Percentiles rank a stretch among this genome's conserved stretches.
These are phyloP conservation scores for Lathamus discolor DNA, from an alignment of 2,113 vertebrate species.

Conservation along the genomic window DNA sequence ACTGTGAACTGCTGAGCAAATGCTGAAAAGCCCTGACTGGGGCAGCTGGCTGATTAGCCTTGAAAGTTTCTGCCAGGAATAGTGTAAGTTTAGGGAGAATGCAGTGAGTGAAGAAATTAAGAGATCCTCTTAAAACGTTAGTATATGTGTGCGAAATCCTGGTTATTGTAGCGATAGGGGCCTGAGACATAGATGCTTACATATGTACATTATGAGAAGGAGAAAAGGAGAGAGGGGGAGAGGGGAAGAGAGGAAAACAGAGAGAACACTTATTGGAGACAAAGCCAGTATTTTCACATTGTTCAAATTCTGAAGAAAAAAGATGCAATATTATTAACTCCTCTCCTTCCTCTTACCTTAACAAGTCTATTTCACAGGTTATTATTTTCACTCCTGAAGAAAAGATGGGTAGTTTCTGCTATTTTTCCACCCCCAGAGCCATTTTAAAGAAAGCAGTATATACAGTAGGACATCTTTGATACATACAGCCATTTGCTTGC, in stretches of 20 bases:
- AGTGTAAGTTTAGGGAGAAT: slow-evolving; percentile 12
- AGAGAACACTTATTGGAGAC: neutral
- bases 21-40: slow-evolving; percentile 9
- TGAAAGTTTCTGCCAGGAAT: slow-evolving; percentile 57
- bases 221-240: neutral
- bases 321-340: neutral
- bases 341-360: neutral
- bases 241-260: neutral
- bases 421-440: neutral
- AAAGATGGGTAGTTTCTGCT: neutral
- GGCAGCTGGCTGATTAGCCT: slow-evolving; percentile 20
- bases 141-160: neutral
- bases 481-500: neutral
- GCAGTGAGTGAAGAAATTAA: neutral
- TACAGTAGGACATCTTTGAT: neutral
- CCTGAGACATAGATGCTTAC: neutral
- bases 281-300: neutral
- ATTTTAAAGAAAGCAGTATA: neutral
- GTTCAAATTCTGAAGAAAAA: neutral
- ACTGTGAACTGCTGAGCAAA: slow-evolving; percentile 39
- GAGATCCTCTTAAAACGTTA: neutral
- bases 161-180: neutral
- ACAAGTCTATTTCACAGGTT: neutral
- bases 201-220: too few species aligned
- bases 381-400: neutral